Evolutionary conservation across 2,888 invertebrate genomes (phyloP).

Genomic region (Disparrhopalites patrizii): DNA sequence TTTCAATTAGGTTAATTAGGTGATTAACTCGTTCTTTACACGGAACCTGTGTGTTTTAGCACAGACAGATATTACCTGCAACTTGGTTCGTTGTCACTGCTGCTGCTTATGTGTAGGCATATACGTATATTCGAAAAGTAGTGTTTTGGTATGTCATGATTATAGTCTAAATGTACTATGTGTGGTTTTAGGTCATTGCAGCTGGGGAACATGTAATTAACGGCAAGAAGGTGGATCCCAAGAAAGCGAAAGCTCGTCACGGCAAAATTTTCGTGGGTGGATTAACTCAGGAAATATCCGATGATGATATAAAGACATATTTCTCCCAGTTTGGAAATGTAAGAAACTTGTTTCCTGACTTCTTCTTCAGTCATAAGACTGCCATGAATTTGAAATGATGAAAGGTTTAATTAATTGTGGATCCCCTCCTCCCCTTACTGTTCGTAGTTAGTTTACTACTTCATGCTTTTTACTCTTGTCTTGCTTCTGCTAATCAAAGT

Average conservation of each 20-base stretch:
- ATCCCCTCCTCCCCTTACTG: too few species aligned
- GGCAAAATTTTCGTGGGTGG: constrained; percentile 97
- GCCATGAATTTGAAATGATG: too few species aligned
- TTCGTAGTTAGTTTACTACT: too few species aligned
- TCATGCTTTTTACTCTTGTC: too few species aligned
- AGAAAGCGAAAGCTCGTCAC: constrained; percentile 90
- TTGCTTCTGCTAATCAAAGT: not conserved
- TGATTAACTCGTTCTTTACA: too few species aligned
- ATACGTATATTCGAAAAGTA: not conserved
- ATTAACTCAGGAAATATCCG: constrained; percentile 83
- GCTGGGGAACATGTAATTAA: constrained; percentile 54
- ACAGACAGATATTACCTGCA: not conserved
- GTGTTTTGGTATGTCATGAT: too few species aligned
- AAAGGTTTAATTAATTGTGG: too few species aligned
- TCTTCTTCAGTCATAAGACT: too few species aligned
- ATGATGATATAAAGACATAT: constrained; percentile 89
- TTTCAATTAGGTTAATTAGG: too few species aligned
- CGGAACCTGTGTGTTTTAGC: not conserved
- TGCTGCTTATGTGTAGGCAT: not conserved
- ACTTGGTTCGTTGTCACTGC: not conserved
- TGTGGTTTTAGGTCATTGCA: constrained; percentile 28
- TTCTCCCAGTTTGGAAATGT: constrained; percentile 90
- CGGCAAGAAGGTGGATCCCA: constrained; percentile 92
- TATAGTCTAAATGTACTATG: not conserved
- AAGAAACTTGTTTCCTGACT: constrained; percentile 55